phyloP scores from a whole-genome alignment of 1,140 invertebrate genomes.

The Aphelinus atriplicis region DNA sequence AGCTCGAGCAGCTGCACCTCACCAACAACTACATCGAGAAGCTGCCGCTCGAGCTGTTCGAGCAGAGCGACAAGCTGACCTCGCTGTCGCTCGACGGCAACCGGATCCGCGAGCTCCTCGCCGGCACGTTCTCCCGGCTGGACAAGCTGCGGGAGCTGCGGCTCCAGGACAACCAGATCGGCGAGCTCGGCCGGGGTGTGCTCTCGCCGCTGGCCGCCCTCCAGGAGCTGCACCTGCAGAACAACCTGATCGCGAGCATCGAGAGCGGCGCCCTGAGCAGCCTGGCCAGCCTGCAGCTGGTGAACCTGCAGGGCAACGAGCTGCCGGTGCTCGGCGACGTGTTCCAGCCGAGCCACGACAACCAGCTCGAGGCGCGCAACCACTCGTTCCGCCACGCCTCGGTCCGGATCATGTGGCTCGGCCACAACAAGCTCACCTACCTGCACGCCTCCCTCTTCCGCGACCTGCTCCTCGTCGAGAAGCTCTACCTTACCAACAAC shows the following conservation, averaged over 20 bases:
- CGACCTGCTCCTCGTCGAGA: slow-evolving; percentile 78
- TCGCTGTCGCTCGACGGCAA: slow-evolving; percentile 92
- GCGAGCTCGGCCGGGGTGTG: slow-evolving; percentile 78
- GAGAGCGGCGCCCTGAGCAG: slow-evolving; percentile 85
- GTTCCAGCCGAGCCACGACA: slow-evolving; percentile 78
- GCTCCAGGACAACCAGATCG: slow-evolving; percentile 85
- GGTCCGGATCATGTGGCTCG: slow-evolving; percentile 87
- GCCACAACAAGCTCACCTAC: slow-evolving; percentile 81
- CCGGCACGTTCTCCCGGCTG: slow-evolving; percentile 81
- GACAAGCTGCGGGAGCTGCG: slow-evolving; percentile 82
- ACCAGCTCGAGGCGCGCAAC: slow-evolving; percentile 85
- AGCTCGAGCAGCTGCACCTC: slow-evolving; percentile 84
- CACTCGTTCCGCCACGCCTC: slow-evolving; percentile 81
- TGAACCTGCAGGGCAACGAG: slow-evolving; percentile 87
- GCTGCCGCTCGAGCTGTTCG: slow-evolving; percentile 79
- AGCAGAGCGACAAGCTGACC: slow-evolving; percentile 73
- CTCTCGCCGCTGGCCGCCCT: slow-evolving; percentile 83
- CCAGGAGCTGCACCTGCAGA: slow-evolving; percentile 86
- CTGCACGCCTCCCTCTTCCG: slow-evolving; percentile 78
- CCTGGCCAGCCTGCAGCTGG: slow-evolving; percentile 84
- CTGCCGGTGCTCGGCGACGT: slow-evolving; percentile 82
- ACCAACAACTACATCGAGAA: slow-evolving; percentile 86
- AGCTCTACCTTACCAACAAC: slow-evolving; percentile 86
- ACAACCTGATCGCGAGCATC: slow-evolving; percentile 84
- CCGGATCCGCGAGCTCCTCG: slow-evolving; percentile 81